Base-by-base conservation (phyloP, 2,797 vertebrate species). In the Xiphophorus birchmanni region DNA sequence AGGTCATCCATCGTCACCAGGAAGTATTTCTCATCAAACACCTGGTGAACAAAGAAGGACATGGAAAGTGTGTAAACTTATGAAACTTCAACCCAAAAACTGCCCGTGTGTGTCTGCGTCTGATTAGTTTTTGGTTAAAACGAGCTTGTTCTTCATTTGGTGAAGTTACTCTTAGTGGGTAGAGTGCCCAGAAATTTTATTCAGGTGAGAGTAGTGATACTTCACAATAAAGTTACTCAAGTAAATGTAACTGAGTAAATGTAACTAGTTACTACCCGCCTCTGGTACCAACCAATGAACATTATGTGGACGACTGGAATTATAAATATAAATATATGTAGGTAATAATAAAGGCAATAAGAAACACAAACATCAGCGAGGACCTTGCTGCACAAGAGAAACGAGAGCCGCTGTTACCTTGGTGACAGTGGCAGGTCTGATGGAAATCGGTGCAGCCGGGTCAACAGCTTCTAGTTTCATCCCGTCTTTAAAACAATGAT, bases 381-480 rank as follows among this genome's bases (percentile, higher is more conserved):
- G 77, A 78, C 50, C 76, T 35, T 44, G 65, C 78, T 73, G 67
- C 52, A 67, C 4, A 45, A 47, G 67, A 71, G 45, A 84, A 77
- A 82, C 77, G 42, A 69, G 71, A 80, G 80, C 83, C 12, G 84
- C 78, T 80, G 90, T 93, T 97, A 99, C 98, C 98, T 98, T 99
- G 88, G 95, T 89, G 90, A 99, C 94, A 63, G 98, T 97, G 83
- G 98, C 98, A 82, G 98, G 98, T 83, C 96, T 96, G 90, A 99
- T 97, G 76, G 95, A 96, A 94, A 98, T 98, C n/a, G 98, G 98
- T 92, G 97, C 95, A 88, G 90, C 81, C 3, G 97, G 97, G 90
- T 99, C 96, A 85, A 99, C 95, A 78, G 98, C 98, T 93, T 99
- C 98, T 81, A 99, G 93, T 93, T 99, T 99, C 98, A 99, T 99